phyloP scores from a whole-genome alignment of 37 sponge, comb jelly and placozoan genomes.

The Spongilla lacustris region DNA sequence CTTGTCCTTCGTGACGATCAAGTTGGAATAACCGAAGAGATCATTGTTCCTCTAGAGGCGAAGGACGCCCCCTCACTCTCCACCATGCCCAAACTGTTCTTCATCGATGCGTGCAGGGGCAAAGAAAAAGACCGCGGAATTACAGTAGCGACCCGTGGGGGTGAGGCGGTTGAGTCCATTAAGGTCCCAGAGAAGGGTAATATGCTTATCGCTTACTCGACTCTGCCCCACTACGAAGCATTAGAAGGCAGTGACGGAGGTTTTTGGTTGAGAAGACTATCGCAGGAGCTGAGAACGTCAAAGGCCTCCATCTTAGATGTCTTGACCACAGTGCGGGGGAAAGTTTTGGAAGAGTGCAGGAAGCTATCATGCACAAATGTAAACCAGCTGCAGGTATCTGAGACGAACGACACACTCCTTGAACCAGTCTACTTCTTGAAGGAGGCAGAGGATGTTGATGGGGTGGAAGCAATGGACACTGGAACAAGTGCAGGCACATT shows the following conservation, averaged over 20 bases:
- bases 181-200: constrained; percentile 1
- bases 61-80: neutral
- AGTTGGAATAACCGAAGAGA: neutral
- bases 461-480: neutral
- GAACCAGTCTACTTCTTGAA: neutral
- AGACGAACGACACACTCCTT: neutral
- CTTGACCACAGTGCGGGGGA: constrained; percentile 12
- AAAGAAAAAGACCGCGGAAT: neutral
- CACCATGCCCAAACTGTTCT: constrained; percentile 36
- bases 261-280: constrained; percentile 20
- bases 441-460: neutral
- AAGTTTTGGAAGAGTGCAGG: neutral
- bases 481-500: neutral
- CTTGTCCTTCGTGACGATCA: constrained; percentile 9
- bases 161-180: neutral
- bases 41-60: neutral
- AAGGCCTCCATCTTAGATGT: constrained; percentile 3
- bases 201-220: constrained; percentile 29
- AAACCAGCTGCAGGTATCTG: too few species aligned
- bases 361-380: neutral
- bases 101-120: constrained; percentile 57
- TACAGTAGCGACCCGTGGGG: constrained; percentile 19
- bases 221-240: constrained; percentile 20
- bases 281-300: neutral
- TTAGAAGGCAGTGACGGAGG: constrained; percentile 38